A percentile compares a stretch with the other conserved stretches of the same genome.
phyloP scores from a whole-genome alignment of 2,113 vertebrate species.

The Cacatua alba region DNA sequence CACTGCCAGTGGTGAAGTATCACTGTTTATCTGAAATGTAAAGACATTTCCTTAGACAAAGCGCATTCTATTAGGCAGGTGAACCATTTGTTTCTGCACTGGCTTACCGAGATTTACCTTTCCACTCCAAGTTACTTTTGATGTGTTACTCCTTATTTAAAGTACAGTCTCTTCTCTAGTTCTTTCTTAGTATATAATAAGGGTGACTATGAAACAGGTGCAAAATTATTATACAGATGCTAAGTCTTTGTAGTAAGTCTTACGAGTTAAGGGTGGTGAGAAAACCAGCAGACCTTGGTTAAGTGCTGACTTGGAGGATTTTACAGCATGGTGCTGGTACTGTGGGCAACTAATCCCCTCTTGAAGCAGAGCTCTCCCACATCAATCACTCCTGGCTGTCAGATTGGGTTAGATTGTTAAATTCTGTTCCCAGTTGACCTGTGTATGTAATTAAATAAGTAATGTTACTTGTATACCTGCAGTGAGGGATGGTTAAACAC shows the following conservation, averaged over 20 bases:
- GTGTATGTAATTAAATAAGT: neutral
- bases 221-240: neutral
- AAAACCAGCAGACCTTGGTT: neutral
- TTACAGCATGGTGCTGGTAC: neutral
- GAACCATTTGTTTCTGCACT: neutral
- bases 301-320: neutral
- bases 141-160: neutral
- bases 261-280: neutral
- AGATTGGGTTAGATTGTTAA: fast-evolving
- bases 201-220: neutral
- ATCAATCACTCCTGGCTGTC: neutral
- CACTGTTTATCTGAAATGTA: neutral
- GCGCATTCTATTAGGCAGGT: neutral
- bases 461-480: neutral
- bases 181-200: neutral
- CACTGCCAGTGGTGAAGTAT: neutral
- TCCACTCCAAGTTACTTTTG: neutral
- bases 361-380: neutral
- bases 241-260: neutral
- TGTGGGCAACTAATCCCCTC: neutral
- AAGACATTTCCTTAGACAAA: neutral
- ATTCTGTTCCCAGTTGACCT: neutral
- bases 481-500: neutral
- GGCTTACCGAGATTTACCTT: neutral
- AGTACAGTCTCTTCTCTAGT: neutral